phyloP scores from a whole-genome alignment of 2,888 invertebrate genomes.

The Cybosia mesomella region DNA sequence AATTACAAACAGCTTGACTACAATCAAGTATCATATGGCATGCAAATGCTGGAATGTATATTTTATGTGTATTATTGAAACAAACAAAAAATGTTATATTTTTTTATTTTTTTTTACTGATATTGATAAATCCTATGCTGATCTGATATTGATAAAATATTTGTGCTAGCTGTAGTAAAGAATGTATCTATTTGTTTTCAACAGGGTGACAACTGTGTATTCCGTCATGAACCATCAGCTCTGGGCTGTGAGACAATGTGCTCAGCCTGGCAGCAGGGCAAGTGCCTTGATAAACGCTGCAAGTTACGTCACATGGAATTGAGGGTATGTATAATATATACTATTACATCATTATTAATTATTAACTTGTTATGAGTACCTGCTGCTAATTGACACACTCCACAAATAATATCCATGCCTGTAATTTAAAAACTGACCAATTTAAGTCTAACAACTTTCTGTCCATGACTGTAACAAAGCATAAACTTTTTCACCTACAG shows the following conservation, averaged over 20 bases:
- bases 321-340: slow-evolving; percentile 84
- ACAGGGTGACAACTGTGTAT: slow-evolving; percentile 93
- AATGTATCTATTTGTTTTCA: not conserved
- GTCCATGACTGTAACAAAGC: not conserved
- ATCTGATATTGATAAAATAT: not conserved
- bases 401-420: no score
- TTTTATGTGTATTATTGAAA: not conserved
- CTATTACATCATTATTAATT: not conserved
- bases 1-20: not conserved
- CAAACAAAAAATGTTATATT: not conserved
- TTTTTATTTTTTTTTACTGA: not conserved
- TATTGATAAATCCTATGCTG: not conserved
- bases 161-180: not conserved
- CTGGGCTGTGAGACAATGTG: slow-evolving; percentile 94
- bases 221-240: slow-evolving; percentile 94
- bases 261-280: slow-evolving; percentile 93
- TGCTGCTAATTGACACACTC: no score
- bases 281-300: slow-evolving; percentile 92
- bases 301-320: slow-evolving; percentile 95
- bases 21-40: not conserved
- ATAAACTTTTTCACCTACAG: not conserved
- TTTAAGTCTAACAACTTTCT: no score
- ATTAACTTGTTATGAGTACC: not conserved
- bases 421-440: no score
- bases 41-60: not conserved